Evolutionary conservation across 2,797 vertebrate species (phyloP), one percentile per base, ranked within the genome.

Genomic region (Forpus xanthops): DNA sequence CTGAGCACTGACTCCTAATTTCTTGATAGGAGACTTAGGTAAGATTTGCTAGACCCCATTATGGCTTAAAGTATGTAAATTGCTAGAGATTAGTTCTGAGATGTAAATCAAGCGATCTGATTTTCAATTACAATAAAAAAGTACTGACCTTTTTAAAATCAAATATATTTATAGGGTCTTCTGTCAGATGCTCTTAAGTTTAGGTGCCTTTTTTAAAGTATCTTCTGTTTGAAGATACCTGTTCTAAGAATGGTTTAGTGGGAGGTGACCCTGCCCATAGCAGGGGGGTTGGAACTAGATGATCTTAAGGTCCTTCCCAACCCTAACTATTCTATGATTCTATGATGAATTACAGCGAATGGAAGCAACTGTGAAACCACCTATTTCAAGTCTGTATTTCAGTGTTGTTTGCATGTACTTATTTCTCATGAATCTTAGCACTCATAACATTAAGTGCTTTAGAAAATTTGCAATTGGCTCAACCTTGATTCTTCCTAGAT

Each of bases 1-100:
- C 66, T 80, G 28, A 80, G 23, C 4, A 53, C 3, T 1, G 0
- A 1, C 4, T n/a, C 11, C 8, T 19, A 52, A 56, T 9, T 49
- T 55, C 14, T 39, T 39, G 44, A 19, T 14, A 49, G 25, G 20
- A 87, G 21, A 71, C 5, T 42, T 56, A 27, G 7, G 5, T 58
- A 41, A 62, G 65, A 31, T 68, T 61, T 87, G 83, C 23, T 79
- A 42, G 24, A 79, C 3, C 3, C 6, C 27, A 19, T 7, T 67
- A 14, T 68, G 35, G 6, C 16, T 55, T 60, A 6, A 53, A 41
- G 30, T 55, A 72, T 62, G 24, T 64, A 67, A 90, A 88, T 64
- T 45, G 4, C 12, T 28, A 11, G 47, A 53, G 13, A 53, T 45
- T 4, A 35, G 8, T 45, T 79, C 9, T 42, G 28, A 53, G 6